phyloP scores from a whole-genome alignment of 2,797 vertebrate species.

The Labroides dimidiatus region DNA sequence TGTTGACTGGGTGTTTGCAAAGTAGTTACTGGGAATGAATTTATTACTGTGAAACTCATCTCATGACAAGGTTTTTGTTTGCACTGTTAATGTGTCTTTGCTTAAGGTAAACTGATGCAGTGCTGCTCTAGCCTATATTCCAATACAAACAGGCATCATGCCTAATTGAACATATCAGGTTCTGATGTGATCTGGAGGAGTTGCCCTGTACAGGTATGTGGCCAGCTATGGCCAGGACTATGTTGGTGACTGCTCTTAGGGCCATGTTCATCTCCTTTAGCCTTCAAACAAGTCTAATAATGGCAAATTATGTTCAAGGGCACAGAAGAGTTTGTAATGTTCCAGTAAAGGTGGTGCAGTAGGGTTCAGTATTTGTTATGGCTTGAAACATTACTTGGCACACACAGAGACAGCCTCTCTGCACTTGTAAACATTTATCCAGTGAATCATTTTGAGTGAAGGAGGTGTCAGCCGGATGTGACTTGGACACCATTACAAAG shows the following conservation, averaged over 20 bases:
- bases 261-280: not conserved
- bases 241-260: too few species aligned
- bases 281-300: not conserved
- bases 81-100: constrained; percentile 11
- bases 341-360: not conserved
- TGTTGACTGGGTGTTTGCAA: not conserved
- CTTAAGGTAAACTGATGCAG: not conserved
- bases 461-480: not conserved
- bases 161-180: constrained; percentile 5
- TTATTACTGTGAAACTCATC: not conserved
- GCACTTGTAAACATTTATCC: not conserved
- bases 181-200: constrained; percentile 6
- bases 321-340: not conserved
- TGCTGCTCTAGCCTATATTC: constrained; percentile 9
- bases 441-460: not conserved
- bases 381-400: not conserved
- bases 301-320: not conserved
- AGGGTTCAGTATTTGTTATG: not conserved
- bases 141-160: constrained; percentile 4
- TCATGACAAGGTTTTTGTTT: not conserved
- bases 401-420: not conserved
- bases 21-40: not conserved
- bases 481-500: not conserved
- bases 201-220: not conserved
- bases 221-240: not conserved